Evolutionary conservation across 1,140 invertebrate species (phyloP).

Genomic region (Drosophila nebulosa): DNA sequence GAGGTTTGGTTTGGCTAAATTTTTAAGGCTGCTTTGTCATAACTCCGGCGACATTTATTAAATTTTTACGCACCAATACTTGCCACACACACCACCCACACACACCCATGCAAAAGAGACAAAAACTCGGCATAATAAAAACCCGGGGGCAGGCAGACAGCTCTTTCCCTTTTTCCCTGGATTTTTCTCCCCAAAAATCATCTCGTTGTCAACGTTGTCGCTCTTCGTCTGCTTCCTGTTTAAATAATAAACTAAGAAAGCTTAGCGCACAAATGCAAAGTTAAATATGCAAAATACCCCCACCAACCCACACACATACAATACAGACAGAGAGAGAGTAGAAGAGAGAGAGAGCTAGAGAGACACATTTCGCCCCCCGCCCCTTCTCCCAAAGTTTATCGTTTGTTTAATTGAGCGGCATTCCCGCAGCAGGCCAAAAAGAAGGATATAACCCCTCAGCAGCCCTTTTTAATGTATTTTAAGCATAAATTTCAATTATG

Average conservation of each 20-base stretch:
- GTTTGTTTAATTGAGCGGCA: slow-evolving; percentile 25
- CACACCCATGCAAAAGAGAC: neutral
- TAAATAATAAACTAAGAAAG: slow-evolving; percentile 70
- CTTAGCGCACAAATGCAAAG: slow-evolving; percentile 66
- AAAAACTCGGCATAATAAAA: slow-evolving; percentile 58
- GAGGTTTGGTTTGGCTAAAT: slow-evolving; percentile 17
- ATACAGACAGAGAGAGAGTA: slow-evolving; percentile 28
- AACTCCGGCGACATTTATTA: slow-evolving; percentile 53
- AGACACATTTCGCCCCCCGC: neutral
- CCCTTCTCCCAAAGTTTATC: neutral
- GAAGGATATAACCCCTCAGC: slow-evolving; percentile 62
- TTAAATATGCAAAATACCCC: slow-evolving; percentile 66
- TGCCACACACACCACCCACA: slow-evolving; percentile 18
- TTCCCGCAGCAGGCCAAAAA: slow-evolving; percentile 9
- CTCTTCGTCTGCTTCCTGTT: slow-evolving; percentile 47
- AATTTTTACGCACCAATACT: slow-evolving; percentile 62
- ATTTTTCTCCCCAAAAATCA: too few species aligned
- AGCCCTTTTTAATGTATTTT: slow-evolving; percentile 67
- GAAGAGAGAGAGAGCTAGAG: neutral
- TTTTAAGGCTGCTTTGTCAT: slow-evolving; percentile 38
- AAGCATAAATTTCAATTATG: slow-evolving; percentile 70
- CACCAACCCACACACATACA: too few species aligned
- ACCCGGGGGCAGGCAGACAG: slow-evolving; percentile 34
- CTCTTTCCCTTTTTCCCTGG: slow-evolving; percentile 3
- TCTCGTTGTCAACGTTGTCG: slow-evolving; percentile 44